Evolutionary conservation across 2,888 invertebrate genomes (phyloP).

Genomic region (Branchellion lobata): DNA sequence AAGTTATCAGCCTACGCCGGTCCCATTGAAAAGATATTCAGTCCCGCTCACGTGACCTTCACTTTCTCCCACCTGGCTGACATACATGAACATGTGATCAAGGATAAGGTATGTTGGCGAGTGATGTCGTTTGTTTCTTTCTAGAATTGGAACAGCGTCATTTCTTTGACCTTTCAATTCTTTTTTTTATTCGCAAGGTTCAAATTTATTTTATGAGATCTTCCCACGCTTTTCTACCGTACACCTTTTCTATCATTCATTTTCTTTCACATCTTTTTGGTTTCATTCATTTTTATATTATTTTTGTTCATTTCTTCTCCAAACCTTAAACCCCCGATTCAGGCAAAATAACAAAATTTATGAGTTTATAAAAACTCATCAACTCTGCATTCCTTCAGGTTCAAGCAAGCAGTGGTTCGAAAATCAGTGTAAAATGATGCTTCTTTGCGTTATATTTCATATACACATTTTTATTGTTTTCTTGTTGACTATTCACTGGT

Average conservation of each 20-base stretch:
- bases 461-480: too few species aligned
- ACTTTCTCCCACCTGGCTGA: conserved; percentile 56
- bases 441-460: conserved; percentile 2
- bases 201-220: too few species aligned
- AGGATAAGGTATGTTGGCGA: conserved; percentile 57
- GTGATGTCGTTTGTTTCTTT: background rate
- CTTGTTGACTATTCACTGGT: too few species aligned
- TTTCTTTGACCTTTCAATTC: background rate
- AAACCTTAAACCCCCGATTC: too few species aligned
- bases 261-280: too few species aligned
- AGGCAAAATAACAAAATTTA: too few species aligned
- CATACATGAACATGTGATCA: conserved; percentile 55
- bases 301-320: too few species aligned
- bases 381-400: conserved; percentile 47
- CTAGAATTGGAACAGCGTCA: conserved; percentile 13
- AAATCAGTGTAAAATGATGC: conserved; percentile 49
- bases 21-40: conserved; percentile 56
- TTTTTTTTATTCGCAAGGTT: too few species aligned
- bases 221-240: too few species aligned
- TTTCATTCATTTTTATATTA: too few species aligned
- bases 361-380: too few species aligned
- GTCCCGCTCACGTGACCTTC: conserved; percentile 58
- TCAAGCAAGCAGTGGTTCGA: conserved; percentile 51
- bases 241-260: too few species aligned
- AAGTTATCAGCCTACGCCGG: conserved; percentile 60